These are phyloP conservation scores for Xylota sylvarum DNA, from an alignment of 2,888 invertebrate genomes.

Conservation along the genomic window DNA sequence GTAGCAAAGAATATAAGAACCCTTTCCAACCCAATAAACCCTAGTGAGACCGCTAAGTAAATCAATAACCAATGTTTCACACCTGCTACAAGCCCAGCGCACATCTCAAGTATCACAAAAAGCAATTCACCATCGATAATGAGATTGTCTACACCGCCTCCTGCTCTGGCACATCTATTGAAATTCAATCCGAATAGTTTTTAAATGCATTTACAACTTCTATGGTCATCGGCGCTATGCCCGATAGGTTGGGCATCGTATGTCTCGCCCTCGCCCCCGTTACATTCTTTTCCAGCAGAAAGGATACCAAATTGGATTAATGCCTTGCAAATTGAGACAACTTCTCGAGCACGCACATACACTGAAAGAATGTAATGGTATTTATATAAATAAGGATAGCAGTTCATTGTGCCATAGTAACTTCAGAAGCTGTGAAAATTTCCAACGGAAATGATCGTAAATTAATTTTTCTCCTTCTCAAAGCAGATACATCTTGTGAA, in stretches of 20 bases:
- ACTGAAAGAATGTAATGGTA: background rate
- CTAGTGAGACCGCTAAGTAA: conserved; percentile 13
- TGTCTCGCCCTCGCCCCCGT: background rate
- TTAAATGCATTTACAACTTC: conserved; percentile 50
- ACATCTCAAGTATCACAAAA: conserved; percentile 54
- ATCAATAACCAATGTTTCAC: conserved; percentile 45
- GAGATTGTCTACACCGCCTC: conserved; percentile 29
- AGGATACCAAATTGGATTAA: conserved; percentile 49
- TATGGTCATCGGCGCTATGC: conserved; percentile 34
- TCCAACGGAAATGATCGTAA: no score
- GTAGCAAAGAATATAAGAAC: background rate
- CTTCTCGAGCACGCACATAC: conserved; percentile 17
- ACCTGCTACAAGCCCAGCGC: conserved; percentile 22
- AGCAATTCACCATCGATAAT: conserved; percentile 48
- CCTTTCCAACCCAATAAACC: background rate
- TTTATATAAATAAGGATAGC: no score
- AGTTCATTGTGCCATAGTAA: no score
- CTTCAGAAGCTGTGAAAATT: no score
- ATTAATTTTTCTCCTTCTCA: no score
- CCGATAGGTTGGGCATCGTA: conserved; percentile 24
- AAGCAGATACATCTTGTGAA: no score
- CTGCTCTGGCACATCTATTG: conserved; percentile 28
- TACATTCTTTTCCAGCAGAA: conserved; percentile 29
- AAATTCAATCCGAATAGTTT: conserved; percentile 58
- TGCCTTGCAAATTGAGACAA: conserved; percentile 52